Base-by-base conservation (phyloP, 1,140 invertebrate species). In the Drosophila biarmipes region DNA sequence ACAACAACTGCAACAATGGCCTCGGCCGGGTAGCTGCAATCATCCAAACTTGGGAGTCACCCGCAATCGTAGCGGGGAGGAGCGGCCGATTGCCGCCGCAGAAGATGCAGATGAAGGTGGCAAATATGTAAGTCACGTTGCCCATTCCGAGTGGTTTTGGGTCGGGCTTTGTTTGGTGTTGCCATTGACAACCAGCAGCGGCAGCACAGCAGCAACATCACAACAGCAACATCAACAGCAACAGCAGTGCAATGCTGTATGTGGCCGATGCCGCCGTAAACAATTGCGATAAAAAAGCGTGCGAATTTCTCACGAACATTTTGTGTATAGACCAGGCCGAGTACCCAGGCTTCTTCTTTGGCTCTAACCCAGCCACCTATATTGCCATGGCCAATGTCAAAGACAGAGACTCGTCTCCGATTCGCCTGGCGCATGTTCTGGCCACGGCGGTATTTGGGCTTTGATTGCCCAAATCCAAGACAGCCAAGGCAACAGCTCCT, bases 51-150 rank as follows among this genome's bases (percentile, higher is more conserved):
- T 45, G 21, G 67, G 68, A 87, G 73, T 80, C 82, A 78, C 82
- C 82, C 82, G 77, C 81, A 78, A 86, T 72, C 74, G 74, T 34
- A 51, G 29, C 40, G 54, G 27, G 8, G 35, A 38, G 14, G 24
- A 12, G 11, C 17, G 31, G 24, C 46, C 46, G 54, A 57, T 57
- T 57, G 40, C 54, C 37, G 17, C 54, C 11, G 49, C 55, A 53
- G 71, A 73, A 71, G 71, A 63, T 56, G 48, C 71, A 76, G 66
- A 71, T 63, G 82, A 89, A 87, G 84, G 84, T 89, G 84, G 84
- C 85, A 89, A 89, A 89, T 89, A 89, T 89, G 84, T 89, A 89
- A 89, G 84, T 89, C 84, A 89, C 84, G 84, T 89, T 89, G 80
- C 53, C 53, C 46, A 66, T 80, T 80, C 55, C 45, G 53, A 61